Base-by-base conservation (phyloP, 2,113 vertebrate species). In the Hippocampus comes region DNA sequence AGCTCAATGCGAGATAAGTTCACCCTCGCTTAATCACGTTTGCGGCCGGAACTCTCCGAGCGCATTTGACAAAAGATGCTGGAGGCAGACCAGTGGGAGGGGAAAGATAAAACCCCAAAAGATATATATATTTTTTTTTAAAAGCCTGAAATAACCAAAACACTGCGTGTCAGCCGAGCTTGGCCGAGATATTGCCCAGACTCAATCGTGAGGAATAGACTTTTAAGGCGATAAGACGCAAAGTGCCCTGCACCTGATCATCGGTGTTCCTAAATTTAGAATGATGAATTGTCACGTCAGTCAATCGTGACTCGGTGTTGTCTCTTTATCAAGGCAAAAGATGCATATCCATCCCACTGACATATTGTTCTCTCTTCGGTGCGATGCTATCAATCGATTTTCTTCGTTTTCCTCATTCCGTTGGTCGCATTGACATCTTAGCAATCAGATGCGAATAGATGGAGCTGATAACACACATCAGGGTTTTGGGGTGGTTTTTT, bases 1-100 rank as follows among this genome's bases (percentile, higher is more conserved):
- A 48, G 64, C 42, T 48, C 43, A 18, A 61, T 20, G 43, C 21
- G 14, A 48, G 64, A 49, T 66, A 66, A 48, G 23, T 66, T 48
- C 64, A 48, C 41, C 43, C 64, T 66, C 14, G 23, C 43, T 48
- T 66, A 66, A 66, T 66, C 64, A 23, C 23, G 42, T 25, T 66
- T 66, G 63, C 42, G 63, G 42, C 43, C 15, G 17, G 15, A 25
- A 42, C 21, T 12, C 63, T 46, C 41, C 5, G 34, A 18, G 59
- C 59, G 27, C 27, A 34, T 15, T 34, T 9, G 17, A 61, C 59
- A 61, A 61, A 61, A 30, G 41, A 66, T 25, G 42, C 14, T 4
- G 3, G 9, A 43, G 38, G 38, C 20, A n/a, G 9, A 38, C 34
- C 9, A 2, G 15, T 21, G 63, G 15, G 27, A 23, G 11, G 56